Conservation (phyloP, 2,113 vertebrate species). For the Siniperca chuatsi region DNA sequence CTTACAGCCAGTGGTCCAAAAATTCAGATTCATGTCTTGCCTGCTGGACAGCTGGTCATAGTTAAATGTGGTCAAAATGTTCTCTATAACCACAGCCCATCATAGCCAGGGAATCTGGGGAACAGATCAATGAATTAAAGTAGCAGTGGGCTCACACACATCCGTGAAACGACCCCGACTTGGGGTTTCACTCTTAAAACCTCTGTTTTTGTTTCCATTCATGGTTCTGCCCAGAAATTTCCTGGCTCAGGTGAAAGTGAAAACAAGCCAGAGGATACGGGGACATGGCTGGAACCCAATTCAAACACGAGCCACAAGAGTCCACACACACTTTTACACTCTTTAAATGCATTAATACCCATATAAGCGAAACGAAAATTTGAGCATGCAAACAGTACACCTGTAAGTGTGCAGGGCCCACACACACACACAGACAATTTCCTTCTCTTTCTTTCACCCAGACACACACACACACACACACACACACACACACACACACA, state of each 20-base stretch:
- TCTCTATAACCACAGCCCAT: conserved; percentile 22
- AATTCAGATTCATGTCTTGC: conserved; percentile 19
- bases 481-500: background rate
- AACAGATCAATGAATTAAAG: conserved; percentile 45
- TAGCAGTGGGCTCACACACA: conserved; percentile 16
- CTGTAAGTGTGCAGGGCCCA: background rate
- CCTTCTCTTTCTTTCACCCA: too few species aligned
- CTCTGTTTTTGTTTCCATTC: conserved; percentile 64
- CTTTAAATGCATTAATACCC: conserved; percentile 6
- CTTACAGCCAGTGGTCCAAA: conserved; percentile 7
- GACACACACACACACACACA: background rate
- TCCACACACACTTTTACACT: background rate
- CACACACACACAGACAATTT: background rate
- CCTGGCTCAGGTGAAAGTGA: conserved; percentile 63
- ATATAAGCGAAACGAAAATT: background rate
- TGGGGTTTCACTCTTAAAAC: conserved; percentile 28
- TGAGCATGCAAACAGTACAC: background rate
- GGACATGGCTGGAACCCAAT: conserved; percentile 43
- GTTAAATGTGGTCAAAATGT: conserved; percentile 44
- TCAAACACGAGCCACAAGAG: conserved; percentile 4
- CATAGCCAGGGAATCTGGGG: conserved; percentile 48
- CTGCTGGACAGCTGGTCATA: conserved; percentile 30
- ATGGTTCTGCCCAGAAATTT: conserved; percentile 59
- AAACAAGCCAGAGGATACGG: conserved; percentile 40
- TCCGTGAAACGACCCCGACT: conserved; percentile 40